Conservation (phyloP, 2,113 vertebrate species). For the Leuciscus idus region DNA sequence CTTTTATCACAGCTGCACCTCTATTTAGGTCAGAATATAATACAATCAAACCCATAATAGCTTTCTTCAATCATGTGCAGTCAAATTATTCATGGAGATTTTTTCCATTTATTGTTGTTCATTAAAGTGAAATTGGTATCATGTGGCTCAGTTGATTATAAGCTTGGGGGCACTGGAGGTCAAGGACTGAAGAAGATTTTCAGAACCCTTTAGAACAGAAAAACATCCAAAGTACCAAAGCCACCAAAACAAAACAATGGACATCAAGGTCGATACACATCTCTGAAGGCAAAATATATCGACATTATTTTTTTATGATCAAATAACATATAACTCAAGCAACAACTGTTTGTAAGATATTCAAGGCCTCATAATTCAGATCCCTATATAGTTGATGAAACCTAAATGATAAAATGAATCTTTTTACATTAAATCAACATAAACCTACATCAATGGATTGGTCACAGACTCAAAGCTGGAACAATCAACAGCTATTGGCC, state of each 20-base stretch:
- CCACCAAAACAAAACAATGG: constrained; percentile 8
- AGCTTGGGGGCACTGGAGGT: neutral
- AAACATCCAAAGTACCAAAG: neutral
- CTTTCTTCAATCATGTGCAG: constrained; percentile 1
- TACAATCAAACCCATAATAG: neutral
- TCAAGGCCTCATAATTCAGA: neutral
- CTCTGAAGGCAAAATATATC: neutral
- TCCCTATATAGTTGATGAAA: neutral
- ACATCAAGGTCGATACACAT: neutral
- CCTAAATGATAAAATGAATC: neutral
- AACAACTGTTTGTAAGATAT: neutral
- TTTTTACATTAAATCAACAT: neutral
- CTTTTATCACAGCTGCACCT: neutral
- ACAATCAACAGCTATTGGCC: constrained; percentile 32
- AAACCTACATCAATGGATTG: constrained; percentile 19
- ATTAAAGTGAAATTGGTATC: neutral
- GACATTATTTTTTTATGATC: neutral
- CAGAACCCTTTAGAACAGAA: neutral
- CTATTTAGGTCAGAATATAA: constrained; percentile 11
- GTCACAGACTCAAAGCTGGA: constrained; percentile 16
- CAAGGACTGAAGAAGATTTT: neutral
- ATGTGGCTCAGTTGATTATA: neutral
- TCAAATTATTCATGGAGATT: constrained; percentile 22
- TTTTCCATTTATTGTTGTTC: constrained; percentile 15
- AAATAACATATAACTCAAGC: neutral